Evolutionary conservation across 2,888 invertebrate genomes (phyloP).

Genomic region (Parnassius orleans): DNA sequence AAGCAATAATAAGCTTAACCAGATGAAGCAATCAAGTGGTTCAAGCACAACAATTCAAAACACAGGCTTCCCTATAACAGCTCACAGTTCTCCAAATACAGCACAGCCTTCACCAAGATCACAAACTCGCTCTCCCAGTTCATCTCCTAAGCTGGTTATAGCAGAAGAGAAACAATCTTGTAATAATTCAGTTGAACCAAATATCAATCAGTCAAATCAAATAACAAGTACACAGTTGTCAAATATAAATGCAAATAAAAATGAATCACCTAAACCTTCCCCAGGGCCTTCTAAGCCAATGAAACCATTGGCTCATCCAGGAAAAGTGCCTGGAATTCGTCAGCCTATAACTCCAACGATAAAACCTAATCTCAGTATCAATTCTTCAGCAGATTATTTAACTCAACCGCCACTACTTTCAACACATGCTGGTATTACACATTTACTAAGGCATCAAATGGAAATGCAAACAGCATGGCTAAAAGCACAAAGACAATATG

Average conservation of each 20-base stretch:
- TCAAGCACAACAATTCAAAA: slow-evolving; percentile 49
- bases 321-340: slow-evolving; percentile 56
- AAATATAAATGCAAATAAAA: slow-evolving; percentile 51
- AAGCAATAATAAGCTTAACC: slow-evolving; percentile 45
- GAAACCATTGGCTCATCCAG: slow-evolving; percentile 51
- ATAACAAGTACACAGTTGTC: slow-evolving; percentile 66
- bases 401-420: slow-evolving; percentile 53
- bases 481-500: slow-evolving; percentile 64
- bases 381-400: slow-evolving; percentile 54
- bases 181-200: slow-evolving; percentile 50
- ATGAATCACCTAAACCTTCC: slow-evolving; percentile 52
- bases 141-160: slow-evolving; percentile 75
- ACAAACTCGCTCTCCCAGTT: slow-evolving; percentile 76
- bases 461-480: slow-evolving; percentile 68
- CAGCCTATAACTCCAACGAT: slow-evolving; percentile 55
- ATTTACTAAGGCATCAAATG: slow-evolving; percentile 61
- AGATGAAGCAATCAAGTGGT: slow-evolving; percentile 46
- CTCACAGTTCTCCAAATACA: slow-evolving; percentile 51
- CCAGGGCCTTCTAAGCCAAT: slow-evolving; percentile 65
- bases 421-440: slow-evolving; percentile 48
- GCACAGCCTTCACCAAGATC: slow-evolving; percentile 66
- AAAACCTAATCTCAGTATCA: slow-evolving; percentile 51
- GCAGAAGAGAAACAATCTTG: slow-evolving; percentile 72
- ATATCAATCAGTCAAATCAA: slow-evolving; percentile 66
- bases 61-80: slow-evolving; percentile 50